A percentile compares a stretch with the other conserved stretches of the same genome.
phyloP scores from a whole-genome alignment of 2,888 invertebrate species.

The Deroplatys truncata region DNA sequence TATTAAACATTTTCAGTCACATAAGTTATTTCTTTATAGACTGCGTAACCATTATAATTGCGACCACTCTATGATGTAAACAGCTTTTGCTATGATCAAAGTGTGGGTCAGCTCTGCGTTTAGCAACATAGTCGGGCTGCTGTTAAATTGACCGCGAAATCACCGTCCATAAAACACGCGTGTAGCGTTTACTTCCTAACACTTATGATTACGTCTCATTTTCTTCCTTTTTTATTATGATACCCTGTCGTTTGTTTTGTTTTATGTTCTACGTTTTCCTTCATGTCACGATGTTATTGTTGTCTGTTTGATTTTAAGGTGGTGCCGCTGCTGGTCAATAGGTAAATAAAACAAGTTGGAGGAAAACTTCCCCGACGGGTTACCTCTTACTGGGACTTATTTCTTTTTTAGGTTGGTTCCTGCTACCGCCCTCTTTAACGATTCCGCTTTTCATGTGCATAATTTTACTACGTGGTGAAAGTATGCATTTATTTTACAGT shows the following conservation, averaged over 20 bases:
- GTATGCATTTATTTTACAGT: too few species aligned
- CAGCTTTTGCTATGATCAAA: neutral
- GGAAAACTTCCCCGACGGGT: neutral
- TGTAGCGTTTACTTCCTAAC: neutral
- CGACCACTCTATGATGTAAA: neutral
- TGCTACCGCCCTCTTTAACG: neutral
- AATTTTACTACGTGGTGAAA: neutral
- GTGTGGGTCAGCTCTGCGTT: neutral
- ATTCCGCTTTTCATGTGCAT: neutral
- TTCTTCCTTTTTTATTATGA: neutral
- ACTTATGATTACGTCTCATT: neutral
- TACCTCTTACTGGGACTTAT: neutral
- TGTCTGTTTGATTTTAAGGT: neutral
- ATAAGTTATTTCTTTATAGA: neutral
- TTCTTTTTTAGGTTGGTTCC: neutral
- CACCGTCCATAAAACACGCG: neutral
- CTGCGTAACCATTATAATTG: neutral
- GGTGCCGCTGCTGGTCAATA: neutral
- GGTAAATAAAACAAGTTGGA: neutral
- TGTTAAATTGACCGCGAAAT: neutral
- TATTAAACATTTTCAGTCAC: neutral
- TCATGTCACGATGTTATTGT: neutral
- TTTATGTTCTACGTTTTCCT: neutral
- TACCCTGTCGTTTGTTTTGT: neutral
- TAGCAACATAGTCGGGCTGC: neutral